Evolutionary conservation across 2,888 invertebrate species (phyloP).

Genomic region (Cabera pusaria): DNA sequence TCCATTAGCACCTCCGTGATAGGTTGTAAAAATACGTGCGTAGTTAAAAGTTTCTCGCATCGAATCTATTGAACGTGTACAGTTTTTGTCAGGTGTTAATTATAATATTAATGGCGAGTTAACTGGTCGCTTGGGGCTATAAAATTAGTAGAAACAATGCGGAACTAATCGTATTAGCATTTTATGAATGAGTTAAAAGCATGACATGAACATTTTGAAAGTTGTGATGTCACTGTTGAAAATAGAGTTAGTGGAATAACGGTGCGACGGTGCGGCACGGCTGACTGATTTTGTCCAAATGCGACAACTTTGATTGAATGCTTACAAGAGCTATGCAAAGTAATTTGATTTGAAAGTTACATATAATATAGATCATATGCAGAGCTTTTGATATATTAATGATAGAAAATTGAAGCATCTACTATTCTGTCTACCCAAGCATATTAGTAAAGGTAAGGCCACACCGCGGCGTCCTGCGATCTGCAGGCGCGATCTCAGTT

Average conservation of each 20-base stretch:
- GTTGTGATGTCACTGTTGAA: slow-evolving; percentile 52
- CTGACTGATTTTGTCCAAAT: slow-evolving; percentile 23
- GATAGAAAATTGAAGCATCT: too few relatives aligned
- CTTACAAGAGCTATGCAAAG: slow-evolving; percentile 5
- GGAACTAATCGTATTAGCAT: slow-evolving; percentile 68
- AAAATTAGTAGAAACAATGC: slow-evolving; percentile 68
- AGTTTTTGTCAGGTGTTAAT: slow-evolving; percentile 63
- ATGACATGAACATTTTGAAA: slow-evolving; percentile 62
- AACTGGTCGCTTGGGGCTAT: slow-evolving; percentile 52
- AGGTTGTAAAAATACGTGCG: slow-evolving; percentile 35
- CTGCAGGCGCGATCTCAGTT: too few relatives aligned
- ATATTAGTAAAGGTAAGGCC: too few relatives aligned
- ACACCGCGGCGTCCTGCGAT: too few relatives aligned
- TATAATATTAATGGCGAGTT: slow-evolving; percentile 54
- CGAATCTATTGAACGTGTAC: slow-evolving; percentile 40
- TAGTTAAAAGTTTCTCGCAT: slow-evolving; percentile 27
- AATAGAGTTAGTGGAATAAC: slow-evolving; percentile 28
- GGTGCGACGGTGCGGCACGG: slow-evolving; percentile 12
- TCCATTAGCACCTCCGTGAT: slow-evolving; percentile 63
- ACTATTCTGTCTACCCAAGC: too few relatives aligned
- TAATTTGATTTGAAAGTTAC: not conserved
- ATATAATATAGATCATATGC: too few relatives aligned
- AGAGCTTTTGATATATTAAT: too few relatives aligned
- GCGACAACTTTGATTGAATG: slow-evolving; percentile 14
- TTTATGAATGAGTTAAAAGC: slow-evolving; percentile 67